Percentiles rank a stretch among this genome's conserved stretches.
These are phyloP conservation scores for Australoheros facetus DNA, from an alignment of 2,797 vertebrate species.

Conservation along the genomic window DNA sequence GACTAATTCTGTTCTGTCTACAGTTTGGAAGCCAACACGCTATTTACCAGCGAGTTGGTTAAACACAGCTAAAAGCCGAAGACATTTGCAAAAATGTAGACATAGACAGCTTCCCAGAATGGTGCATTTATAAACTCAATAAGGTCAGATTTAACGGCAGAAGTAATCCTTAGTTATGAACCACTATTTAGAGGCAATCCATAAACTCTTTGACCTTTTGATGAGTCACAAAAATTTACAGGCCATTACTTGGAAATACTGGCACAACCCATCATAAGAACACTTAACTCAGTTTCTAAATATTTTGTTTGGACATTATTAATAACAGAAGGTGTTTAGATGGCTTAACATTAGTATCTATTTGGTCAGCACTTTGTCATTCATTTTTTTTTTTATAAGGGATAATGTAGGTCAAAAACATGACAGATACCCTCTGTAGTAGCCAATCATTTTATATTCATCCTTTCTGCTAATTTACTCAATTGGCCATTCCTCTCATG, in stretches of 20 bases:
- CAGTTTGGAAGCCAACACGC: not conserved
- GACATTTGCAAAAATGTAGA: not conserved
- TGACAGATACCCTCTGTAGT: not conserved
- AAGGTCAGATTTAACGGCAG: constrained; percentile 2
- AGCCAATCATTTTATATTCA: constrained; percentile 1
- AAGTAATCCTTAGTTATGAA: not conserved
- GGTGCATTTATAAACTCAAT: not conserved
- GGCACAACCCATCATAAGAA: not conserved
- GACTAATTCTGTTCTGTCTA: not conserved
- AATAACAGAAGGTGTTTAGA: not conserved
- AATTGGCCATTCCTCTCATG: not conserved
- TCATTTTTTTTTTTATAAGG: not conserved
- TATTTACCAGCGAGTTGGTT: not conserved
- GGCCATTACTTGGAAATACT: not conserved
- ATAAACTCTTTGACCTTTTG: constrained; percentile 5
- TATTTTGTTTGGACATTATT: not conserved
- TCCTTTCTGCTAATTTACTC: not conserved
- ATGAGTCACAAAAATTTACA: not conserved
- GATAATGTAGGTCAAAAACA: not conserved
- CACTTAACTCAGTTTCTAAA: not conserved
- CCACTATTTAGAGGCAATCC: not conserved
- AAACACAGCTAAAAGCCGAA: not conserved
- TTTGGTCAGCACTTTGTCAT: not conserved
- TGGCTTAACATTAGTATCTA: not conserved
- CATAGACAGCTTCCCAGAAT: not conserved